These are phyloP conservation scores for Telmatochromis sp. DNA, from an alignment of 2,113 vertebrate species.

Conservation along the genomic window DNA sequence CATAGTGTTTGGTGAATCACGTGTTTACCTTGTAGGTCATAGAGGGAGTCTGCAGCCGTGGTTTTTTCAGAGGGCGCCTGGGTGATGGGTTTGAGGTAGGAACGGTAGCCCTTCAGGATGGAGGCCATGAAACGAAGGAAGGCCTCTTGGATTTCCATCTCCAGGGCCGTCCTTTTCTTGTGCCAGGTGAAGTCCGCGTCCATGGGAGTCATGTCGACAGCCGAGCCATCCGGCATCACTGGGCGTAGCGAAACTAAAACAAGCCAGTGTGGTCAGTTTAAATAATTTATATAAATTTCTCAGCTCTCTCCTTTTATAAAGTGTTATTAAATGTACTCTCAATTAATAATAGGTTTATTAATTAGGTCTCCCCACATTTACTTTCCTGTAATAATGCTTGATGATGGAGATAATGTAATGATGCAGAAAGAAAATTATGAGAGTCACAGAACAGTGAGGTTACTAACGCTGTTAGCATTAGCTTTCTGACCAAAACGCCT, in stretches of 20 bases:
- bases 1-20: not conserved
- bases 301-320: not conserved
- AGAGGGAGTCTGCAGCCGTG: slow-evolving; percentile 88
- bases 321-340: accelerated
- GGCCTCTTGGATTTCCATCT: slow-evolving; percentile 95
- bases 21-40: slow-evolving; percentile 87
- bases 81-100: slow-evolving; percentile 91
- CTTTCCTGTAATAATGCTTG: not conserved
- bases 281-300: not conserved
- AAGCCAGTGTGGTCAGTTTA: not conserved
- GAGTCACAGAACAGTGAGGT: not conserved
- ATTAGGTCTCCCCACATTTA: not conserved
- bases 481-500: not conserved
- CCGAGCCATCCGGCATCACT: slow-evolving; percentile 75
- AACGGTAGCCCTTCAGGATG: slow-evolving; percentile 91
- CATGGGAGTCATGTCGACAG: slow-evolving; percentile 91
- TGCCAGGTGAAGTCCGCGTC: slow-evolving; percentile 96
- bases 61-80: slow-evolving; percentile 93
- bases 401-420: not conserved
- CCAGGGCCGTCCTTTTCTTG: slow-evolving; percentile 85
- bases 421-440: not conserved
- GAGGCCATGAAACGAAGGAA: slow-evolving; percentile 96
- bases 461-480: not conserved
- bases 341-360: not conserved
- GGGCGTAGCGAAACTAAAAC: slow-evolving; percentile 71